Evolutionary conservation across 2,113 vertebrate species (phyloP).

Genomic region (Octodon degus): DNA sequence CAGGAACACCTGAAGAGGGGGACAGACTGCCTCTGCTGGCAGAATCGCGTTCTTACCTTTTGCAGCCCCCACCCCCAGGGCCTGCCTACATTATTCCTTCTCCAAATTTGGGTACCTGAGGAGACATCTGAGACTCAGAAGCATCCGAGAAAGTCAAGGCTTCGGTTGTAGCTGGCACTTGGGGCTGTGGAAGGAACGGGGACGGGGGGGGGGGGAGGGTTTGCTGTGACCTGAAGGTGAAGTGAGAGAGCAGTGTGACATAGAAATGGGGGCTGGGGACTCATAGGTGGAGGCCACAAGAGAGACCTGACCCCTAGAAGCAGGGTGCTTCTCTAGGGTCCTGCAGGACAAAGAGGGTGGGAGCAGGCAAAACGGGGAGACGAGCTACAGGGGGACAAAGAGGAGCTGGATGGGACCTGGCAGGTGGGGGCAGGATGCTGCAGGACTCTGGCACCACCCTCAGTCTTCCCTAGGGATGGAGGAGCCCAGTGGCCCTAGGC

Average conservation of each 20-base stretch:
- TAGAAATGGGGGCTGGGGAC: neutral
- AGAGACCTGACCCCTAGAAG: neutral
- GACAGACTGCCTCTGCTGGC: neutral
- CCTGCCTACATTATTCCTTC: neutral
- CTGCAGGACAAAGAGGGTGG: neutral
- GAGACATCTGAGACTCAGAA: neutral
- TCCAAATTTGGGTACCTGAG: accelerated
- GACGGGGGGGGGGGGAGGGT: too few relatives aligned
- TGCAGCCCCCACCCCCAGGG: accelerated
- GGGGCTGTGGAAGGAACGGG: neutral
- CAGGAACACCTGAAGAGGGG: accelerated
- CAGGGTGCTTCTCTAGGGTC: neutral
- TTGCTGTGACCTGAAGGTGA: neutral
- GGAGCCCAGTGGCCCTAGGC: too few relatives aligned
- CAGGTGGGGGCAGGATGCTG: too few relatives aligned
- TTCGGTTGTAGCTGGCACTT: accelerated
- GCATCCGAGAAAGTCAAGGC: too few relatives aligned
- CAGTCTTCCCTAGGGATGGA: neutral
- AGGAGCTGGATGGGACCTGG: too few relatives aligned
- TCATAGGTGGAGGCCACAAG: neutral
- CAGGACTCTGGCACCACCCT: neutral
- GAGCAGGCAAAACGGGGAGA: neutral
- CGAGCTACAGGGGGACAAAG: too few relatives aligned
- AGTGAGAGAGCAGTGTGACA: accelerated
- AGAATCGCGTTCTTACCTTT: neutral